A percentile compares a stretch with the other conserved stretches of the same genome.
phyloP scores from a whole-genome alignment of 2,113 vertebrate genomes.

The Xenopus borealis region DNA sequence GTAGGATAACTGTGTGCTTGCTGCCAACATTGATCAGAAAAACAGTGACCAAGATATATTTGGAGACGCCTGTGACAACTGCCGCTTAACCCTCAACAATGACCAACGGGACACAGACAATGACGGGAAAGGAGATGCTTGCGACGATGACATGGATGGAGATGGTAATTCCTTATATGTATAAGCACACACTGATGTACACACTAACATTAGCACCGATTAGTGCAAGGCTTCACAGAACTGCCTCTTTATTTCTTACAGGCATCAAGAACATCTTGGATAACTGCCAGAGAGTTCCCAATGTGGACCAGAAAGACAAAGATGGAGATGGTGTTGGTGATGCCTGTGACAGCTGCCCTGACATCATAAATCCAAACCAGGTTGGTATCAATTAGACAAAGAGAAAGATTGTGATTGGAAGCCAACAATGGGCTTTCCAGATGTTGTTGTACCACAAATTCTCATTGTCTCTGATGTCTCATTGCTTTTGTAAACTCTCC shows the following conservation, averaged over 20 bases:
- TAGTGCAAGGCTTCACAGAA: no score
- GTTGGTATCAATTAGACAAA: slow-evolving; percentile 57
- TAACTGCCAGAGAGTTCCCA: slow-evolving; percentile 86
- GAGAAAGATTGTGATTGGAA: background rate
- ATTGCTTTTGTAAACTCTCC: no score
- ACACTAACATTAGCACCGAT: no score
- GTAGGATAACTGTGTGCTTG: slow-evolving; percentile 93
- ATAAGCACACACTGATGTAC: no score
- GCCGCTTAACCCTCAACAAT: slow-evolving; percentile 76
- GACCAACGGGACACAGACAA: slow-evolving; percentile 88
- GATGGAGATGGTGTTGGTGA: slow-evolving; percentile 93
- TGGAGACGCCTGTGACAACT: slow-evolving; percentile 96
- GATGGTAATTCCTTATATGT: slow-evolving; percentile 68
- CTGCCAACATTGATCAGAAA: slow-evolving; percentile 83
- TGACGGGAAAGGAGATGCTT: slow-evolving; percentile 89
- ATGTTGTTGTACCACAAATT: no score
- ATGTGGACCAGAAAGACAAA: slow-evolving; percentile 78
- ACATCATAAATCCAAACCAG: slow-evolving; percentile 90
- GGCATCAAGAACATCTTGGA: slow-evolving; percentile 90
- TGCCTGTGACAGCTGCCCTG: slow-evolving; percentile 91
- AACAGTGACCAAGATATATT: slow-evolving; percentile 88
- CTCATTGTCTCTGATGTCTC: no score
- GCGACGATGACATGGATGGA: slow-evolving; percentile 95
- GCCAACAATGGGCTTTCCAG: no score
- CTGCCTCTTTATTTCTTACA: slow-evolving; percentile 51